These are phyloP conservation scores for Limnothrissa miodon DNA, from an alignment of 2,113 vertebrate genomes.

Conservation along the genomic window DNA sequence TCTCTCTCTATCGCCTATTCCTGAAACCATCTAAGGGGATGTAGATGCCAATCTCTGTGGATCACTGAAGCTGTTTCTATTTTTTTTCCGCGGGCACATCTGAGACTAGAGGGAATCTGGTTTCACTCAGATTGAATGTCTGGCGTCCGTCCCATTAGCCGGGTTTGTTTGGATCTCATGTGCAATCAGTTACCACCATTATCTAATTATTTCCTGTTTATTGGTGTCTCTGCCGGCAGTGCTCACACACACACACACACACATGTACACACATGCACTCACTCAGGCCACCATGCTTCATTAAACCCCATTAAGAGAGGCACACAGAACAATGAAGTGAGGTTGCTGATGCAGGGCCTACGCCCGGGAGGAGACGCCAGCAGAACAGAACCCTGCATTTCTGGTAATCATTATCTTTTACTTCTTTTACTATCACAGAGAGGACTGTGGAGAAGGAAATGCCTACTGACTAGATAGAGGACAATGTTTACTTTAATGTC, in stretches of 20 bases:
- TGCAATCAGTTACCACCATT: constrained; percentile 48
- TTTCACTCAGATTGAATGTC: constrained; percentile 37
- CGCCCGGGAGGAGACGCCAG: not conserved
- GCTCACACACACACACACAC: constrained; percentile 25
- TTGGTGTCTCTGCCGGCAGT: constrained; percentile 44
- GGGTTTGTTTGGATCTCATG: constrained; percentile 33
- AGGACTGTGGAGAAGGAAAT: not conserved
- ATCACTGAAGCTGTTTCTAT: constrained; percentile 18
- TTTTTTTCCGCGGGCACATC: not conserved
- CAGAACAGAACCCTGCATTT: not conserved
- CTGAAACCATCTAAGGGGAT: not conserved
- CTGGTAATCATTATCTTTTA: not conserved
- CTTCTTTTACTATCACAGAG: not conserved
- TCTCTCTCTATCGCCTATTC: not conserved
- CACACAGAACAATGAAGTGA: constrained; percentile 48
- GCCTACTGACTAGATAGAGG: not conserved
- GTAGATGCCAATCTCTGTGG: not conserved
- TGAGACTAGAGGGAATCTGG: constrained; percentile 3
- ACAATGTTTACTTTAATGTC: not conserved
- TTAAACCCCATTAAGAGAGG: constrained; percentile 55
- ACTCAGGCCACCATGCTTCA: constrained; percentile 43
- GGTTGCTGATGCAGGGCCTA: constrained; percentile 46
- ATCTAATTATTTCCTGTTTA: constrained; percentile 59
- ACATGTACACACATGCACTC: constrained; percentile 12
- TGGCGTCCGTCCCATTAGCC: constrained; percentile 36